Evolutionary conservation across 2,113 vertebrate species (phyloP), one percentile per base, ranked within the genome.

Genomic region (Burhinus bistriatus): DNA sequence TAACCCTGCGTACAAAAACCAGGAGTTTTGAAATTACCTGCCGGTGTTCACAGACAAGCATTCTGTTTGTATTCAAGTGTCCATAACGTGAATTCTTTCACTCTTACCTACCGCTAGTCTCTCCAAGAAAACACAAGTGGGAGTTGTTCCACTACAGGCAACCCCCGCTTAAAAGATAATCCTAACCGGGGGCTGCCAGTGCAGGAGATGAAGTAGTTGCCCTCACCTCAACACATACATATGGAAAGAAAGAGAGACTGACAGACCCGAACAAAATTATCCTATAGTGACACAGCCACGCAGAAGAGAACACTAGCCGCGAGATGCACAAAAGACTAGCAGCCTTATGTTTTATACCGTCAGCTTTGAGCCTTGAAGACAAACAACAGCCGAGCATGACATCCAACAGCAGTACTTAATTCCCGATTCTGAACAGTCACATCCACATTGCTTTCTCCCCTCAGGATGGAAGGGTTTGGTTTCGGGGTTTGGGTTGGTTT

Each of bases 261-360:
- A 73, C 20, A 2, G 1, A 58, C 38, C 29, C 0, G 0, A 57
- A 49, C 15, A 16, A 16, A 44, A 21, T 5, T 2, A 70, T 3
- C 42, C 54, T 61, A 2, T 54, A 26, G 16, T 3, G 11, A 30
- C n/a, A 40, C 30, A 29, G 45, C 15, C 38, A 6, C 1, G 6
- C 25, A 15, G 14, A 19, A 34, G 7, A 75, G 15, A 45, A 64
- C 1, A 15, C 12, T 3, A 76, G 18, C 38, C 1, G 1, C 1
- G 1, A 54, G 32, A 36, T 1, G 3, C 26, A 22, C 52, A 34
- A 3, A 4, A 9, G 25, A 36, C 44, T 6, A 18, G 30, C 30
- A 34, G 44, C 52, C 42, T 3, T 9, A 4, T 6, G 15, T 62
- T 54, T 36, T 19, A 29, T 6, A 29, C 12, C 6, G 11, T 5